Conservation (phyloP, 2,888 invertebrate genomes). For the Netelia inedita region DNA sequence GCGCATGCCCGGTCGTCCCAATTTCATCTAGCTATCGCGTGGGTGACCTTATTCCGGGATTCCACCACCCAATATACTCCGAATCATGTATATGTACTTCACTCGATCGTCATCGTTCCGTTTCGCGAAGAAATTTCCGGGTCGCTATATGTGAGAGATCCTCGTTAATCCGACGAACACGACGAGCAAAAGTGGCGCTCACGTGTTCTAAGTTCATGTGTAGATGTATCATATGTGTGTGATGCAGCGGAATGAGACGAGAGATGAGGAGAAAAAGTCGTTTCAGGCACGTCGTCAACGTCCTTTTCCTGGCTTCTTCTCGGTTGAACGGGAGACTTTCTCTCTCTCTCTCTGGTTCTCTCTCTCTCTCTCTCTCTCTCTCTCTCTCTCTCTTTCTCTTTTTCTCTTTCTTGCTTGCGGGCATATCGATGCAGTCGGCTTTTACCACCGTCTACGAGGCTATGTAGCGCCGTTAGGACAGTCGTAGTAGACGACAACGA, state of each 20-base stretch:
- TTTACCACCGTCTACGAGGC: conserved; percentile 35
- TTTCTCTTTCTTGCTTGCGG: conserved; percentile 40
- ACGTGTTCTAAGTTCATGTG: conserved; percentile 14
- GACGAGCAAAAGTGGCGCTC: conserved; percentile 37
- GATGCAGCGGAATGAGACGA: conserved; percentile 19
- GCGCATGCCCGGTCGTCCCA: conserved; percentile 30
- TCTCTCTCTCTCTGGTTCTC: not conserved
- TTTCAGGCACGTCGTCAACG: conserved; percentile 56
- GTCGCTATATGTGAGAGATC: conserved; percentile 39
- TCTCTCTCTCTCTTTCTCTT: not conserved
- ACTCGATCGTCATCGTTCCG: conserved; percentile 42
- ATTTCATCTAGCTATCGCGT: conserved; percentile 49
- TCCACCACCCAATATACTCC: conserved; percentile 41
- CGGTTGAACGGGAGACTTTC: conserved; percentile 19
- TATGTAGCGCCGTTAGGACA: not conserved
- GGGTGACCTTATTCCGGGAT: conserved; percentile 52
- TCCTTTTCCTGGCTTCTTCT: conserved; percentile 42
- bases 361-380: conserved; percentile 16
- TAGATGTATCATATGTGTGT: conserved; percentile 3
- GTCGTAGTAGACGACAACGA: not conserved
- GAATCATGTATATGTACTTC: conserved; percentile 17
- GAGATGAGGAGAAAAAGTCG: conserved; percentile 52
- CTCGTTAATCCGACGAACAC: conserved; percentile 55
- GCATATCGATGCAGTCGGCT: conserved; percentile 62
- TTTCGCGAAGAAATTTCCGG: conserved; percentile 54